Evolutionary conservation across 1,140 invertebrate genomes (phyloP).

Genomic region (Choristoneura fumiferana): DNA sequence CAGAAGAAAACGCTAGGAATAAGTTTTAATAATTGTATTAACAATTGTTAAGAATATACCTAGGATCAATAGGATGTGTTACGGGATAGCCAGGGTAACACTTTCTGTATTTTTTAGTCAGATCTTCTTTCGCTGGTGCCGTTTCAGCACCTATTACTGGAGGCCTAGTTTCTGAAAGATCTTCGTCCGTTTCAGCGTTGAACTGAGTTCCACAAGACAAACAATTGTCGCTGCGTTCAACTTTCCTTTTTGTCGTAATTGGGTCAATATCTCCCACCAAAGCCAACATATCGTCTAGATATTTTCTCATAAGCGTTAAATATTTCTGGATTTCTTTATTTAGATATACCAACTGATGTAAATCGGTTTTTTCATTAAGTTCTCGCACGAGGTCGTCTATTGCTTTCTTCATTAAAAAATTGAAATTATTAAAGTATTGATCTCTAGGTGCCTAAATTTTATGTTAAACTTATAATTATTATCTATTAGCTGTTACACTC

Average conservation of each 20-base stretch:
- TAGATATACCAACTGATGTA: neutral
- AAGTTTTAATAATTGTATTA: no score
- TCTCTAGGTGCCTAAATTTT: no score
- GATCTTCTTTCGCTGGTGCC: neutral
- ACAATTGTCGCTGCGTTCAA: neutral
- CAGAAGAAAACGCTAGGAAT: no score
- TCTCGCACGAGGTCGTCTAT: neutral
- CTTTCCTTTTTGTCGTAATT: neutral
- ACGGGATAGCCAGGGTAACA: neutral
- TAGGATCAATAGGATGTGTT: constrained; percentile 3
- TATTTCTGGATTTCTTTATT: neutral
- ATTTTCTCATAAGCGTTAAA: neutral
- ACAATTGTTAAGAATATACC: no score
- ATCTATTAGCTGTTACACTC: no score
- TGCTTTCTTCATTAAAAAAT: neutral
- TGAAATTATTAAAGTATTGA: neutral
- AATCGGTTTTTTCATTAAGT: neutral
- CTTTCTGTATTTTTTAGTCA: neutral
- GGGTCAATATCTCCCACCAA: neutral
- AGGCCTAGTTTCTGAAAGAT: no score
- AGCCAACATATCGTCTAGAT: neutral
- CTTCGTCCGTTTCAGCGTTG: no score
- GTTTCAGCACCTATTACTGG: no score
- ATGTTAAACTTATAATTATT: no score
- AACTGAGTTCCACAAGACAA: neutral